Conservation (phyloP, 2,797 vertebrate genomes). For the Acanthis flammea region DNA sequence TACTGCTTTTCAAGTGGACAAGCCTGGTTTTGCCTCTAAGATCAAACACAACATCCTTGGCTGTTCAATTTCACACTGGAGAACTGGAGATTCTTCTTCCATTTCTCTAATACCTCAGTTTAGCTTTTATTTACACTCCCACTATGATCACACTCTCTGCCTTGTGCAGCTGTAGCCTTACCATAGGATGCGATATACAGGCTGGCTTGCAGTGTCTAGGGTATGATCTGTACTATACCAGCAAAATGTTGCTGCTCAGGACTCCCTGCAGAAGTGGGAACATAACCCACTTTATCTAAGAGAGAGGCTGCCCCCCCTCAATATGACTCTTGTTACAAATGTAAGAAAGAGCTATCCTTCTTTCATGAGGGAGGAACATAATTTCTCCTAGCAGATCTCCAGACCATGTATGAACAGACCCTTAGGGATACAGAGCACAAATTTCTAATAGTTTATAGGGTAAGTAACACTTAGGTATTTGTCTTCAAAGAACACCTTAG, state of each 20-base stretch:
- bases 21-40: not conserved
- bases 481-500: not conserved
- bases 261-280: not conserved
- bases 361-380: not conserved
- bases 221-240: not conserved
- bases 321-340: not conserved
- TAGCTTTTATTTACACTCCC: not conserved
- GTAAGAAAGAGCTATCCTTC: not conserved
- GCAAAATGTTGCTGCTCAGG: not conserved
- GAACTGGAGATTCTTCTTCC: not conserved
- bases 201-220: not conserved
- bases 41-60: not conserved
- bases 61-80: not conserved
- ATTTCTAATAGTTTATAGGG: not conserved
- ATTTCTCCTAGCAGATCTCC: not conserved
- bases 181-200: not conserved
- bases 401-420: accelerated
- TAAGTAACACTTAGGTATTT: not conserved
- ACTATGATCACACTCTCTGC: accelerated
- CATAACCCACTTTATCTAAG: not conserved
- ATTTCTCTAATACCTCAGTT: not conserved
- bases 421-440: not conserved
- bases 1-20: not conserved
- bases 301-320: not conserved
- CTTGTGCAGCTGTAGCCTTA: not conserved